A percentile compares a stretch with the other conserved stretches of the same genome.
phyloP scores from a whole-genome alignment of 2,888 invertebrate genomes.

The Crossocerus cetratus region DNA sequence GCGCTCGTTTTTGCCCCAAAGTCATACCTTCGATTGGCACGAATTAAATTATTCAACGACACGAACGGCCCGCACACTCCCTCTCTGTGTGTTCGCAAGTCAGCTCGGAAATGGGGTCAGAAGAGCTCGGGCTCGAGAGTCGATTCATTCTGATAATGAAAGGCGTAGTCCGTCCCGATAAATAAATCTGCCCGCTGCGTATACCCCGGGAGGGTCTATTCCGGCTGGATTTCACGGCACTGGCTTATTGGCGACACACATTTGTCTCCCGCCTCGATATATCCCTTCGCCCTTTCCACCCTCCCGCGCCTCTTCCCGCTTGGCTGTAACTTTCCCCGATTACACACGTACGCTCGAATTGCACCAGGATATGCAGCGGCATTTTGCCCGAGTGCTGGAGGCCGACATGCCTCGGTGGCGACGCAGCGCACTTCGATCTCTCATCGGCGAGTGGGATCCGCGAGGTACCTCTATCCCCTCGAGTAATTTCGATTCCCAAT shows the following conservation, averaged over 20 bases:
- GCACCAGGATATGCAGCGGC: not conserved
- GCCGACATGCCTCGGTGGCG: too few relatives aligned
- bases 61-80: not conserved
- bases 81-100: not conserved
- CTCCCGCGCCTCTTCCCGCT: not conserved
- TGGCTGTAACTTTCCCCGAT: slow-evolving; percentile 12
- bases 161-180: slow-evolving; percentile 35
- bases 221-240: slow-evolving; percentile 34
- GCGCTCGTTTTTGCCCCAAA: not conserved
- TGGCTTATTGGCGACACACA: slow-evolving; percentile 36
- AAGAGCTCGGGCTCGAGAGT: slow-evolving; percentile 18
- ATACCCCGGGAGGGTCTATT: slow-evolving; percentile 45
- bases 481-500: too few relatives aligned
- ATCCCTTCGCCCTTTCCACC: slow-evolving; percentile 1
- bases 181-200: slow-evolving; percentile 52
- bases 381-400: too few relatives aligned
- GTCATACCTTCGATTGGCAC: slow-evolving; percentile 22
- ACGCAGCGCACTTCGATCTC: too few relatives aligned
- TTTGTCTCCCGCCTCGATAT: slow-evolving; percentile 36
- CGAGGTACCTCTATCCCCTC: too few relatives aligned
- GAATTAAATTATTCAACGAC: slow-evolving; percentile 25
- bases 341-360: not conserved
- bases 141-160: slow-evolving; percentile 50
- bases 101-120: slow-evolving; percentile 21
- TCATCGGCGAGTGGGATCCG: too few relatives aligned